Percentiles rank a stretch among this genome's conserved stretches.
Conservation (phyloP, 2,797 vertebrate genomes). For the Coluber constrictor region DNA sequence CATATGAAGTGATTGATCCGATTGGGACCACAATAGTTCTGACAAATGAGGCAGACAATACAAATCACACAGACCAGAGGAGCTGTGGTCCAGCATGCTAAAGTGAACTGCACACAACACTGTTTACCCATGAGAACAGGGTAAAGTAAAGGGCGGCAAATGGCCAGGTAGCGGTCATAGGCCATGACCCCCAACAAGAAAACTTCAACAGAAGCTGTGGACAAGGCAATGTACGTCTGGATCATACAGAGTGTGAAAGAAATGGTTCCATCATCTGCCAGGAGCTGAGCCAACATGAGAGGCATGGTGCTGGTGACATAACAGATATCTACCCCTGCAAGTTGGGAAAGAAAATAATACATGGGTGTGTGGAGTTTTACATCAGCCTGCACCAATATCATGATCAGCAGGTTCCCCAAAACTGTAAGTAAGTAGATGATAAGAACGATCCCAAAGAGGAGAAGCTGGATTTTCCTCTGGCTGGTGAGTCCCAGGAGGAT, state of each 20-base stretch:
- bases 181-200: not conserved
- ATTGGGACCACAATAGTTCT: no score
- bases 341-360: no score
- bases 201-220: not conserved
- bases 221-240: conserved; percentile 16
- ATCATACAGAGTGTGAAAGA: no score
- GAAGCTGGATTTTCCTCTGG: not conserved
- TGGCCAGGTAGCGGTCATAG: not conserved
- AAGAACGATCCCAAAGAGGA: not conserved
- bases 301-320: no score
- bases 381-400: not conserved
- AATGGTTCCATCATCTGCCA: no score
- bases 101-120: not conserved
- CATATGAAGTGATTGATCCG: no score
- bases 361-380: no score
- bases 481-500: not conserved
- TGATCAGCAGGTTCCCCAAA: not conserved
- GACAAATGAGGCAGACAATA: no score
- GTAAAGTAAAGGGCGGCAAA: not conserved
- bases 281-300: no score
- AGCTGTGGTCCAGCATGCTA: not conserved
- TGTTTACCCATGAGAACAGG: not conserved
- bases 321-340: no score
- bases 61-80: no score
- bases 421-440: not conserved